Base-by-base conservation (phyloP, 35 echinoderm and acorn worm species). In the Stichopus chloronotus region DNA sequence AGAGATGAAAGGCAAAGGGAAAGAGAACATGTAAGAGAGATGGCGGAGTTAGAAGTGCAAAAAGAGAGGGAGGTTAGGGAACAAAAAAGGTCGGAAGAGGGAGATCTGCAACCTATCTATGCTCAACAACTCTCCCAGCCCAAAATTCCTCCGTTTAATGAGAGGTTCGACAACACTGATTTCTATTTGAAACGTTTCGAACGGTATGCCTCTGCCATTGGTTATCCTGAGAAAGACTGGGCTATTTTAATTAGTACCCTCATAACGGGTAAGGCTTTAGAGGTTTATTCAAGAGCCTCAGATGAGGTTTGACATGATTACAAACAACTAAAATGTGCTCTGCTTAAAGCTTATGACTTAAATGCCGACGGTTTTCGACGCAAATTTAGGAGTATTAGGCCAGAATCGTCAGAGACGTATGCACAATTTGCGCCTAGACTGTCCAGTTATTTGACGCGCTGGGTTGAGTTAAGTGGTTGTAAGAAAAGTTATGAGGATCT, bases 361-460 rank as follows among this genome's bases (percentile, higher is more conserved):
- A 92, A 68, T 61, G 57, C 92, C 8, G 90, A 95, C n/a, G 89
- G 94, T 9, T 95, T 92, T 92, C 57, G 90, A 11, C 53, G 57
- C 5, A 95, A 91, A 63, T 95, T 95, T 78, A 76, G 89, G 60
- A 87, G 59, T 60, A 58, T 65, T 30, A 87, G 52, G 55, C 89
- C 22, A 19, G 94, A 95, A 52, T 9, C 16, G 22, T 80, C 57
- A 9, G 81, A 95, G 25, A 77, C 59, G 10, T 85, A 78, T 71
- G 81, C 78, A 7, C 94, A 92, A 72, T 81, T 92, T 92, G 90
- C 59, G 5, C 10, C 21, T 57, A 58, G 84, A 25, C 52, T 63
- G 53, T 10, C 84, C 5, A 19, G 84, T 22, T 87, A 94, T 63
- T 87, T 87, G 55, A 56, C 30, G 17, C 9, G 84, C 6, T 87